Base-by-base conservation (phyloP, 2,797 vertebrate species). In the Galaxias olidus region DNA sequence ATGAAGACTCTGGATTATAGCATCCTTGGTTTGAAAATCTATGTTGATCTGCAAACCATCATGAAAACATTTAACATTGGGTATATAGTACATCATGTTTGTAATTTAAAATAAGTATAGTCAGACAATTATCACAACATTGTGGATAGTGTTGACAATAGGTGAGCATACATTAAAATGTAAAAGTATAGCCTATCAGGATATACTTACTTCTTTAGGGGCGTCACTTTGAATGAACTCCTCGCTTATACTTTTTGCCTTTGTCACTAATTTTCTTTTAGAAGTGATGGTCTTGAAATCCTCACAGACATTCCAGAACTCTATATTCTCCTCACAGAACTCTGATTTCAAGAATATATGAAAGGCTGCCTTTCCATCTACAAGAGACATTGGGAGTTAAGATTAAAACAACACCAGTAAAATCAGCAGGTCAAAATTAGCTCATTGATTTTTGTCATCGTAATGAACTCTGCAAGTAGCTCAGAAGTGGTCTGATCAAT, bases 301-400 rank as follows among this genome's bases (percentile, higher is more conserved):
- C 71, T 98, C 95, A 18, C 97, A 98, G 11, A 93, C 95, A n/a
- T 92, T 76, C 97, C 97, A 99, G 84, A 99, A 99, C 81, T 99
- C 95, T 0, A 99, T 92, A 82, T 98, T 98, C 87, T 99, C 97
- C 68, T 98, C 96, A 0, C 95, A 95, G 88, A 94, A 98, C 84
- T 98, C 97, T 0, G 96, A 95, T 81, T 96, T 96, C 78, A 97
- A 75, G 86, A 97, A 98, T 69, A 95, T 83, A 20, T 75, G 87
- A 64, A 98, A 98, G 54, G 91, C 93, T 17, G 89, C 86, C 79
- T 94, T 91, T 20, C 96, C 95, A 83, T 95, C 97, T 98, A 75
- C n/a, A 49, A 48, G 58, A 2, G 20, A n/a, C n/a, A n/a, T n/a
- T n/a, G n/a, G n/a, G n/a, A n/a, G n/a, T n/a, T n/a, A n/a, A n/a